Percentiles rank a stretch among this genome's conserved stretches.
phyloP scores from a whole-genome alignment of 2,797 vertebrate species.

The Ceyx erithaca region DNA sequence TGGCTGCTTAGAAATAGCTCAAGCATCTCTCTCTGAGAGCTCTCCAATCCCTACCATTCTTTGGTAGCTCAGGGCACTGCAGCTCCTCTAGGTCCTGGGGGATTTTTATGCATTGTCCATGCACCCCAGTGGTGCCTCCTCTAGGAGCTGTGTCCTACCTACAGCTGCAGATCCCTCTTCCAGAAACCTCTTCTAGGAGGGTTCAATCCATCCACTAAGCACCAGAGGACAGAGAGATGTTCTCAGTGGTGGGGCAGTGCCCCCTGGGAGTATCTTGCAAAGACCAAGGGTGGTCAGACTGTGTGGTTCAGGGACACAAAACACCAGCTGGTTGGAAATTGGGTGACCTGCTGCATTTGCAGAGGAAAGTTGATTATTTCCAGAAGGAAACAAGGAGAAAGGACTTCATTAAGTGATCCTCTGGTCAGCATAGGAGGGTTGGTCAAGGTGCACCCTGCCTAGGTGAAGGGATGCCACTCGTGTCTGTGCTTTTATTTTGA shows the following conservation, averaged over 20 bases:
- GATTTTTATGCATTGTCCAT: not conserved
- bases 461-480: not conserved
- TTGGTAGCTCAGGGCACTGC: not conserved
- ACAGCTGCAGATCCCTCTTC: not conserved
- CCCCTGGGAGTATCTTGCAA: not conserved
- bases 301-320: not conserved
- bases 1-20: not conserved
- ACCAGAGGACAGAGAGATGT: fast-evolving
- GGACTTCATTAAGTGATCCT: not conserved
- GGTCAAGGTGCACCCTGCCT: not conserved
- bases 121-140: not conserved
- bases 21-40: not conserved
- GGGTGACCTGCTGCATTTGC: not conserved
- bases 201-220: not conserved
- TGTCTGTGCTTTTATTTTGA: not conserved
- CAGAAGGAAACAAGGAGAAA: not conserved
- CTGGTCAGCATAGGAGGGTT: fast-evolving
- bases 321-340: not conserved
- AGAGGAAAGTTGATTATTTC: not conserved
- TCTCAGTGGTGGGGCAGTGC: not conserved
- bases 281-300: not conserved
- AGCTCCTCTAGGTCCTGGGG: not conserved
- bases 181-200: not conserved
- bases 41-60: not conserved
- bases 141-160: not conserved